Evolutionary conservation across 2,113 vertebrate species (phyloP).

Genomic region (Protomyctophum bolini): DNA sequence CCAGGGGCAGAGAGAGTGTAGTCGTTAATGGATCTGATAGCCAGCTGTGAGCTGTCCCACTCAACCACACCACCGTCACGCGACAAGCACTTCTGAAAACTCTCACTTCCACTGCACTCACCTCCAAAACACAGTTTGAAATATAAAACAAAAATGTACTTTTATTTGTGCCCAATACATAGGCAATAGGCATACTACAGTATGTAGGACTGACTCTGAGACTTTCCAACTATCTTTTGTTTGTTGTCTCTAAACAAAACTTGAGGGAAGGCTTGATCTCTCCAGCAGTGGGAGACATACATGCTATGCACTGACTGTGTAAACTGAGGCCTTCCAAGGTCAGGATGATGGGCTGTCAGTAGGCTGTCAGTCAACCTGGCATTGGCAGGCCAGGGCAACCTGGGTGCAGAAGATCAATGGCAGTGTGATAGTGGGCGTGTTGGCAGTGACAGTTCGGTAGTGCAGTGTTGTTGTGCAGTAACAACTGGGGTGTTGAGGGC

Average conservation of each 20-base stretch:
- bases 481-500: background rate
- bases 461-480: too few relatives aligned
- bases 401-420: conserved; percentile 25
- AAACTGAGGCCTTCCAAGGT: conserved; percentile 48
- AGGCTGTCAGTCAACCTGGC: conserved; percentile 49
- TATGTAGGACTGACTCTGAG: background rate
- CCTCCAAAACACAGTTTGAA: conserved; percentile 13
- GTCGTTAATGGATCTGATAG: conserved; percentile 55
- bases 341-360: conserved; percentile 55
- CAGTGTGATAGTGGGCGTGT: conserved; percentile 15
- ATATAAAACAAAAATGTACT: conserved; percentile 26
- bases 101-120: conserved; percentile 5
- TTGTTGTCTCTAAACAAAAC: conserved; percentile 11
- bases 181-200: background rate
- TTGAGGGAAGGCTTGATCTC: background rate
- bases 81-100: background rate
- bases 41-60: background rate
- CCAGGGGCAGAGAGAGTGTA: conserved; percentile 37
- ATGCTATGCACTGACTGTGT: conserved; percentile 27
- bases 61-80: conserved; percentile 24
- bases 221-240: background rate
- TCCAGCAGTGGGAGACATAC: too few relatives aligned
- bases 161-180: background rate
- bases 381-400: background rate
- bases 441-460: too few relatives aligned